phyloP scores from a whole-genome alignment of 2,888 invertebrate species.

The Acrobasis suavella region DNA sequence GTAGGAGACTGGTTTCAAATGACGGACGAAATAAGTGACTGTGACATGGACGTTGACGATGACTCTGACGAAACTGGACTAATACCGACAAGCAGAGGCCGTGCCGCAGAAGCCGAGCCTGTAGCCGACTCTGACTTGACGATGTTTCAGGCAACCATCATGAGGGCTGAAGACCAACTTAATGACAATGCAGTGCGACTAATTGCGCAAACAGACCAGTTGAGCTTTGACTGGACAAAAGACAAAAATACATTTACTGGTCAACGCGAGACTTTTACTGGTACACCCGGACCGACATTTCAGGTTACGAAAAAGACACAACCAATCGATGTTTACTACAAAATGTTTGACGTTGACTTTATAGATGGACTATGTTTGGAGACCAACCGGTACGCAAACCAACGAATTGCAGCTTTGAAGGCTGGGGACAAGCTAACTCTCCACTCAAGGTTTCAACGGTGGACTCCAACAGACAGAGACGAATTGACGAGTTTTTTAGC shows the following conservation, averaged over 20 bases:
- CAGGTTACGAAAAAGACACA: neutral
- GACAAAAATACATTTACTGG: neutral
- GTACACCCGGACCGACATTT: neutral
- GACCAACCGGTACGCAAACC: slow-evolving; percentile 25
- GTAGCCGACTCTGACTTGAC: too few relatives aligned
- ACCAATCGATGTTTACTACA: slow-evolving; percentile 21
- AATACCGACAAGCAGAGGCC: too few relatives aligned
- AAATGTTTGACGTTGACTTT: slow-evolving; percentile 24
- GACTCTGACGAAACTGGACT: too few relatives aligned
- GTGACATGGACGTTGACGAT: too few relatives aligned
- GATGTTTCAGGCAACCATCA: neutral
- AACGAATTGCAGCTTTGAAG: slow-evolving; percentile 23
- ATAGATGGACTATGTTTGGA: slow-evolving; percentile 24
- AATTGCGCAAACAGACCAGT: slow-evolving; percentile 3
- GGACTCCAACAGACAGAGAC: slow-evolving; percentile 32
- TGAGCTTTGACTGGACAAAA: slow-evolving; percentile 21
- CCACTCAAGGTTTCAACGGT: slow-evolving; percentile 20
- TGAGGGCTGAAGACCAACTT: neutral
- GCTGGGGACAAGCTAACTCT: neutral
- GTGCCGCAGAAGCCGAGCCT: too few relatives aligned
- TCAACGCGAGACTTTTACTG: too few relatives aligned
- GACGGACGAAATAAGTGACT: too few relatives aligned
- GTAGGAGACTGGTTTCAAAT: too few relatives aligned
- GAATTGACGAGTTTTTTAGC: slow-evolving; percentile 35
- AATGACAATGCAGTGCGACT: neutral